Percentiles rank a stretch among this genome's conserved stretches.
phyloP scores from a whole-genome alignment of 2,113 vertebrate species.

The Bubalus kerabau region DNA sequence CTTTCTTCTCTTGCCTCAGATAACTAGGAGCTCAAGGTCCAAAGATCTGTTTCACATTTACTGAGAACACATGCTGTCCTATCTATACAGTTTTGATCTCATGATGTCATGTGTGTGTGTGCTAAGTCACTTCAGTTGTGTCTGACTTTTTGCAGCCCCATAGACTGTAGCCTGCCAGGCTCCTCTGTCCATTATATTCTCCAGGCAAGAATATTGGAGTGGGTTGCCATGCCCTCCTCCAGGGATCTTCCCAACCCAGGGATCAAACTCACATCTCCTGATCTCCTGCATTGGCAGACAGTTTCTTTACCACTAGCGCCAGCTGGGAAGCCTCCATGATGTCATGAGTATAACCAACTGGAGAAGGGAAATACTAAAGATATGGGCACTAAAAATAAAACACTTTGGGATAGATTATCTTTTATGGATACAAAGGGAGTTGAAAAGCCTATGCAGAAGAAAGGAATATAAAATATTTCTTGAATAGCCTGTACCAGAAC shows the following conservation, averaged over 20 bases:
- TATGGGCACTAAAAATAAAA: neutral
- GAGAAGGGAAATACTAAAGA: neutral
- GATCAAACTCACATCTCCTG: neutral
- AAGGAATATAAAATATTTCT: neutral
- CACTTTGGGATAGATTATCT: neutral
- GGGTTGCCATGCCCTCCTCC: neutral
- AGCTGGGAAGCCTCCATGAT: neutral
- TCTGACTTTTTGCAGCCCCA: neutral
- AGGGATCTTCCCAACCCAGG: neutral
- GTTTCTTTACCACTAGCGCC: neutral
- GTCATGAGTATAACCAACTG: neutral
- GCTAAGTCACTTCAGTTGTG: neutral
- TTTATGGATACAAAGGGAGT: neutral
- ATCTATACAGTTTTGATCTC: neutral
- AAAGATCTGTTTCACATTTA: neutral
- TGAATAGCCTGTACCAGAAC: neutral
- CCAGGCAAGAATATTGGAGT: neutral
- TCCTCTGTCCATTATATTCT: neutral
- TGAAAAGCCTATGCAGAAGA: neutral
- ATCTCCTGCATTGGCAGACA: neutral
- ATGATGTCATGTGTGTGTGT: neutral
- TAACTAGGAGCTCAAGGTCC: neutral
- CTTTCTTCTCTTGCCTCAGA: neutral
- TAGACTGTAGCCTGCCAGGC: neutral
- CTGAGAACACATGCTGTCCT: neutral